A percentile compares a stretch with the other conserved stretches of the same genome.
Conservation (phyloP, 2,797 vertebrate species). For the Falco berigora region DNA sequence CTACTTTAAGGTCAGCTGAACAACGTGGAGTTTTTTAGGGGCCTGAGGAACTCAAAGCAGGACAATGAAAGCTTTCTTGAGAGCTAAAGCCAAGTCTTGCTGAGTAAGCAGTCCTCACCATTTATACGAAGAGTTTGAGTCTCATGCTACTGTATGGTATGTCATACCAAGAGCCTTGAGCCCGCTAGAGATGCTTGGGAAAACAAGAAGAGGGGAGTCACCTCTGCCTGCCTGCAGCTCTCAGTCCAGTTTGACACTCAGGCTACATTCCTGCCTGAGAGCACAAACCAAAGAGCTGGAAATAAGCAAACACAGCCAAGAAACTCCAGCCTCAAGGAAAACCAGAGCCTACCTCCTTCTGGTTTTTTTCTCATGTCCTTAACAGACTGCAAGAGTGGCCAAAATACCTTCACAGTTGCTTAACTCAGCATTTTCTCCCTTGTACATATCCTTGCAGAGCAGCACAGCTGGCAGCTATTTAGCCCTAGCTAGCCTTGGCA, state of each 20-base stretch:
- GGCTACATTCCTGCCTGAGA: accelerated
- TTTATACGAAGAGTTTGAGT: background rate
- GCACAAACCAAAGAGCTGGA: background rate
- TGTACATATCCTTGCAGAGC: background rate
- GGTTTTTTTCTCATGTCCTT: background rate
- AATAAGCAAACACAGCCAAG: background rate
- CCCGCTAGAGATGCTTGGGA: background rate
- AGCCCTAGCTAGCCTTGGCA: background rate
- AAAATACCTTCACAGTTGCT: background rate
- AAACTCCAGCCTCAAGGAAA: background rate
- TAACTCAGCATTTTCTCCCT: background rate
- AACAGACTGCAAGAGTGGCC: background rate
- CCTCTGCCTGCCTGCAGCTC: background rate
- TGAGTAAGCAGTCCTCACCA: background rate
- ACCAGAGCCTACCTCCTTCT: background rate
- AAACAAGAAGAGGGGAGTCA: background rate
- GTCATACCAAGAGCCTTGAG: background rate
- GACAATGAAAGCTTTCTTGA: background rate
- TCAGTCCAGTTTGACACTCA: background rate
- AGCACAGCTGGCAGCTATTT: background rate
- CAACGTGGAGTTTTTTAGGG: background rate
- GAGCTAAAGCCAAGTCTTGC: background rate
- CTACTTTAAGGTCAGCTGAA: background rate
- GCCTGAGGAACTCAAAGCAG: background rate
- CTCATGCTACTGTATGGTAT: background rate